Evolutionary conservation across 2,797 vertebrate species (phyloP), one percentile per base, ranked within the genome.

Genomic region (Sebastes oblongus): DNA sequence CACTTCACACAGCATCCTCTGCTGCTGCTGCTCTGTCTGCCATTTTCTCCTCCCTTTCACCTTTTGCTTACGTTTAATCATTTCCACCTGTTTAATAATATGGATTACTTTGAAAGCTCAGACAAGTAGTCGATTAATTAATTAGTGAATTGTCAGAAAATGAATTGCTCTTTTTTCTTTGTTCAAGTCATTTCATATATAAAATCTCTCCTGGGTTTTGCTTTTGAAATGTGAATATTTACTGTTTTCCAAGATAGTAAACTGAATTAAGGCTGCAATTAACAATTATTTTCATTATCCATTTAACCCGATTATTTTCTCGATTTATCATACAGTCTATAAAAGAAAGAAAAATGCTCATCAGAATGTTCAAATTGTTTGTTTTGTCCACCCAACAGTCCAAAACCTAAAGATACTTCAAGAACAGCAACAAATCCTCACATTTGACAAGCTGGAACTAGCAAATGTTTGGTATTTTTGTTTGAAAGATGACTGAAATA

Each of bases 1-100:
- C 11, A 68, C 59, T 64, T 39, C 34, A 73, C 27, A 56, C 77
- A 66, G 64, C 61, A 46, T 78, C 78, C 75, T 78, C 50, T 27
- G 50, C 64, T 71, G 67, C 66, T 84, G 61, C 66, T 84, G 61
- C 62, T 42, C 34, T 22, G 9, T 55, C 39, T 78, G 82, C 67
- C 66, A 36, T 27, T n/a, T 27, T 36, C 32, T 62, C n/a, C 30
- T 61, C 16, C 36, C 6, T 16, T 80, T 77, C 34, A n/a, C 74
- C 64, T 75, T 67, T 68, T 54, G 12, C 42, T 25, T 24, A 14
- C 5, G 13, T 70, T 70, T 55, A 67, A 70, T 67, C 54, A 64
- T 50, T 32, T 30, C 8, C 36, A 32, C 22, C 29, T 73, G 62
- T 58, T 66, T 27, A 13, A 0, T 20, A 42, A 56, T 27, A 46